Conservation (phyloP, 2,888 invertebrate species). For the Rotaria sp. region DNA sequence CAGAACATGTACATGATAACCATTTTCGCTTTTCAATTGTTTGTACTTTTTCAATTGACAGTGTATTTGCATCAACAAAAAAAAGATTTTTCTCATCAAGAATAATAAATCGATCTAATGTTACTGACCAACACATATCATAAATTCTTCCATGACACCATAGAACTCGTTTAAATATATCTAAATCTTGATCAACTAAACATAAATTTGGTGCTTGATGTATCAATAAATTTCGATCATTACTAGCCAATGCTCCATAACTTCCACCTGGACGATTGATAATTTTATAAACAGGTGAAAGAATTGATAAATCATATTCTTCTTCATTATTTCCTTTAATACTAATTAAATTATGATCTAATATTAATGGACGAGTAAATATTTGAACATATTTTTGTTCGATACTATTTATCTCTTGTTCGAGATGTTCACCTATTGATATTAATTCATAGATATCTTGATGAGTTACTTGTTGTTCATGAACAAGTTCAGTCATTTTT, state of each 20-base stretch:
- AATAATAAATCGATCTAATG: neutral
- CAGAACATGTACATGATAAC: neutral
- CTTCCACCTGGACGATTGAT: neutral
- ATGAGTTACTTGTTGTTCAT: neutral
- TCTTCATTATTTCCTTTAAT: neutral
- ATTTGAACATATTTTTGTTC: neutral
- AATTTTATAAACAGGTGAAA: neutral
- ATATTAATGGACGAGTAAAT: neutral
- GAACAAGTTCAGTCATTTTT: neutral
- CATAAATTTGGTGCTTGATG: constrained; percentile 7
- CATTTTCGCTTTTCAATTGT: neutral
- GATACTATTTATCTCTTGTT: neutral
- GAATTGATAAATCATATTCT: neutral
- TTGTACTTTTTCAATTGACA: neutral
- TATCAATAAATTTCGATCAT: neutral
- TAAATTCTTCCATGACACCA: neutral
- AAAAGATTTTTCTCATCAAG: neutral
- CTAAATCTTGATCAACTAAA: neutral
- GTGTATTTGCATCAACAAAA: neutral
- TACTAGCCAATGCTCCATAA: neutral
- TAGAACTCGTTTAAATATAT: neutral
- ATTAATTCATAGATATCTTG: neutral
- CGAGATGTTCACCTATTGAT: neutral
- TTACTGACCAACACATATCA: neutral
- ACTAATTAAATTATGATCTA: neutral